These are phyloP conservation scores for Adelognathus sp. DNA, from an alignment of 2,888 invertebrate species.

Conservation along the genomic window DNA sequence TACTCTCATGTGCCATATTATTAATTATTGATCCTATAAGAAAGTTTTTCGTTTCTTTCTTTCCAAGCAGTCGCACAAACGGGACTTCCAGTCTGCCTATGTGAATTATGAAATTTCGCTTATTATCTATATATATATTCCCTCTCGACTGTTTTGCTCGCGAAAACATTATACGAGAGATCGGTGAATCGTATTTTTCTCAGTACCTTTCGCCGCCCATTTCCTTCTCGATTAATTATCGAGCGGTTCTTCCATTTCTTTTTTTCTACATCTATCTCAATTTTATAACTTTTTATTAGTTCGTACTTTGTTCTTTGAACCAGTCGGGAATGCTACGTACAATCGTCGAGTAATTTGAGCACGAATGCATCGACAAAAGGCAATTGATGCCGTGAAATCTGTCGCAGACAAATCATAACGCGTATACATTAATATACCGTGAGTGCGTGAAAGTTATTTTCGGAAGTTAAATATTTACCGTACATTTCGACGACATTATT, in stretches of 20 bases:
- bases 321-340: constrained; percentile 44
- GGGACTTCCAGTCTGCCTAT: constrained; percentile 39
- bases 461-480: constrained; percentile 8
- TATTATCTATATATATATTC: constrained; percentile 1
- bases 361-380: background rate
- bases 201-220: background rate
- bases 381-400: background rate
- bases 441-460: constrained; percentile 17
- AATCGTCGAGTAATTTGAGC: constrained; percentile 41
- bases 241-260: background rate
- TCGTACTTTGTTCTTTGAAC: background rate
- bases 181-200: background rate
- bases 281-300: background rate
- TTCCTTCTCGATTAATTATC: background rate
- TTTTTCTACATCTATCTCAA: background rate
- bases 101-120: background rate
- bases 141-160: background rate
- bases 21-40: constrained; percentile 24
- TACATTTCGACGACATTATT: constrained; percentile 20
- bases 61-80: constrained; percentile 29
- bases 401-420: constrained; percentile 19
- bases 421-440: background rate
- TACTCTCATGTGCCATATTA: constrained; percentile 47
- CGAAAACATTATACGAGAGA: background rate
- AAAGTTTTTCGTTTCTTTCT: background rate